A percentile compares a stretch with the other conserved stretches of the same genome.
Evolutionary conservation across 2,113 vertebrate genomes (phyloP).

Genomic region (Perca fluviatilis): DNA sequence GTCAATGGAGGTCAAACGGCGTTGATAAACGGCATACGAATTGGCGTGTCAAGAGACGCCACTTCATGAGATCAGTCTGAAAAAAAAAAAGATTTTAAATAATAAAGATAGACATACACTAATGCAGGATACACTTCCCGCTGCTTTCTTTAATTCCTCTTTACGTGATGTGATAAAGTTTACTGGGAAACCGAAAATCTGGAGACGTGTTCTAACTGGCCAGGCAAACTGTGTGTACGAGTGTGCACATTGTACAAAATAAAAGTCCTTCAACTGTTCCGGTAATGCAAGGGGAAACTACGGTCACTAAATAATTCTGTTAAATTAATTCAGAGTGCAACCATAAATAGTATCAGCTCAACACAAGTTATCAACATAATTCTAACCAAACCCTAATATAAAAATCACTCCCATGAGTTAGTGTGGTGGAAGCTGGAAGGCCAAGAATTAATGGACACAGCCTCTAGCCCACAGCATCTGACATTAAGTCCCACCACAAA

Average conservation of each 20-base stretch:
- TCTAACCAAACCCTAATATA: not conserved
- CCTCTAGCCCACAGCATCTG: constrained; percentile 2
- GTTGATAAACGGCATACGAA: too few relatives aligned
- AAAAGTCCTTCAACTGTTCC: not conserved
- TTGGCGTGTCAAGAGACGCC: too few relatives aligned
- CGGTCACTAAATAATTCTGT: not conserved
- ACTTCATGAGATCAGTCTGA: too few relatives aligned
- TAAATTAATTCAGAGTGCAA: not conserved
- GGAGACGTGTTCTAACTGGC: constrained; percentile 9
- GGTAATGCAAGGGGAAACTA: not conserved
- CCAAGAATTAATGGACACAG: constrained; percentile 9
- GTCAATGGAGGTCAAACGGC: too few relatives aligned
- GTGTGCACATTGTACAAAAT: not conserved
- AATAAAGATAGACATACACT: not conserved
- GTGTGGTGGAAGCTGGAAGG: constrained; percentile 10
- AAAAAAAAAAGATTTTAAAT: too few relatives aligned
- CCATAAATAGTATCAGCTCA: not conserved
- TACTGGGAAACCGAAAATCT: constrained; percentile 37
- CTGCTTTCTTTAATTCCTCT: constrained; percentile 21
- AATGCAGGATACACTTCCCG: not conserved
- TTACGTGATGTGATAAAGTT: constrained; percentile 22
- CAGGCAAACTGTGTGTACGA: not conserved
- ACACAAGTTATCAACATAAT: not conserved
- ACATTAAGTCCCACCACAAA: constrained; percentile 29
- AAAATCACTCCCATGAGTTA: constrained; percentile 24